Evolutionary conservation across 2,797 vertebrate species (phyloP).

Genomic region (Paedocypris micromegethes): DNA sequence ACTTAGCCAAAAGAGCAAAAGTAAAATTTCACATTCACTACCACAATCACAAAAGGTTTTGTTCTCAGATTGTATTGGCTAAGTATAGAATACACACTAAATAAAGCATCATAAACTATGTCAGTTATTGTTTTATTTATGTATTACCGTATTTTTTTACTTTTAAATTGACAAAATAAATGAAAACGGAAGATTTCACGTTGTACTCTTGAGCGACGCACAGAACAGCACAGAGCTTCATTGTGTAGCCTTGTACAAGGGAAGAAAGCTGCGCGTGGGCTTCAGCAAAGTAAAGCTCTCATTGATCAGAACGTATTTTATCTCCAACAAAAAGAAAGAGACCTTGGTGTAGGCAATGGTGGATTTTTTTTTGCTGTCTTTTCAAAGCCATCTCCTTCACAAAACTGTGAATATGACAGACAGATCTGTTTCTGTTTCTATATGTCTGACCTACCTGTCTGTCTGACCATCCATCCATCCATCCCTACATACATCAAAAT

Average conservation of each 20-base stretch:
- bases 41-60: no score
- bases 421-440: conserved; percentile 6
- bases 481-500: no score
- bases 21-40: no score
- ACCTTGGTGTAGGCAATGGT: conserved; percentile 47
- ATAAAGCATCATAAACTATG: no score
- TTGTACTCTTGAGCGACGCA: conserved; percentile 40
- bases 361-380: conserved; percentile 33
- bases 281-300: conserved; percentile 38
- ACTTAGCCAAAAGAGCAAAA: no score
- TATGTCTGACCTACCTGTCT: no score
- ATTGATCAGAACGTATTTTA: conserved; percentile 51
- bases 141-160: no score
- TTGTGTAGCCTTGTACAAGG: conserved; percentile 48
- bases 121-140: no score
- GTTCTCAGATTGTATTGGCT: no score
- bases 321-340: conserved; percentile 44
- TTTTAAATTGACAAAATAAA: no score
- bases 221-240: conserved; percentile 19
- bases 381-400: conserved; percentile 41
- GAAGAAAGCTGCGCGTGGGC: conserved; percentile 43
- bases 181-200: background rate
- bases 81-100: no score
- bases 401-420: conserved; percentile 27
- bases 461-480: no score